These are phyloP conservation scores for Drosophila subquinaria DNA, from an alignment of 2,888 invertebrate genomes.

Conservation along the genomic window DNA sequence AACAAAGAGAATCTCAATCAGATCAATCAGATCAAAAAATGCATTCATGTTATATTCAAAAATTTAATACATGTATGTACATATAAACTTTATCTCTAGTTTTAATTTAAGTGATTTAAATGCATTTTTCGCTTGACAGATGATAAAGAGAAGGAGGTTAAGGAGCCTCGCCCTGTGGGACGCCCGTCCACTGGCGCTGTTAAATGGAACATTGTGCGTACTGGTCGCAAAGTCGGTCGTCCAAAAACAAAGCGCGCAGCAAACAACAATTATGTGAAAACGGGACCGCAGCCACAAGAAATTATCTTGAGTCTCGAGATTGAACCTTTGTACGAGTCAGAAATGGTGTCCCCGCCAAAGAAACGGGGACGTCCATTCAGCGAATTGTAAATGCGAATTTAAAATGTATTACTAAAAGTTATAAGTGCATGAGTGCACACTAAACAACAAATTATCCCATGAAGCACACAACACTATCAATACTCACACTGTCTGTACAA, in stretches of 20 bases:
- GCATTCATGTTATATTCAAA: too few species aligned
- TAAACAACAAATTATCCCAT: too few species aligned
- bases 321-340: constrained; percentile 2
- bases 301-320: not conserved
- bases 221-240: constrained; percentile 78
- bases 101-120: too few species aligned
- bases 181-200: constrained; percentile 74
- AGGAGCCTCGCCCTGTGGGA: constrained; percentile 67
- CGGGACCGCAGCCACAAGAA: constrained; percentile 58
- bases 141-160: constrained; percentile 55
- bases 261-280: not conserved
- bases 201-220: constrained; percentile 72
- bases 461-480: too few species aligned
- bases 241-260: constrained; percentile 64
- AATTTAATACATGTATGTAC: too few species aligned
- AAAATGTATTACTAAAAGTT: not conserved
- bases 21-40: too few species aligned
- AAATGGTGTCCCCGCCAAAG: constrained; percentile 37
- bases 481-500: too few species aligned
- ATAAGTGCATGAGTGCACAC: too few species aligned
- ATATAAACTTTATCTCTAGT: too few species aligned
- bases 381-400: too few species aligned
- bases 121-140: not conserved
- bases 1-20: too few species aligned
- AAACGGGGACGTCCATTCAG: constrained; percentile 60